These are phyloP conservation scores for Sardinella longiceps DNA, from an alignment of 2,797 vertebrate genomes.

Conservation along the genomic window DNA sequence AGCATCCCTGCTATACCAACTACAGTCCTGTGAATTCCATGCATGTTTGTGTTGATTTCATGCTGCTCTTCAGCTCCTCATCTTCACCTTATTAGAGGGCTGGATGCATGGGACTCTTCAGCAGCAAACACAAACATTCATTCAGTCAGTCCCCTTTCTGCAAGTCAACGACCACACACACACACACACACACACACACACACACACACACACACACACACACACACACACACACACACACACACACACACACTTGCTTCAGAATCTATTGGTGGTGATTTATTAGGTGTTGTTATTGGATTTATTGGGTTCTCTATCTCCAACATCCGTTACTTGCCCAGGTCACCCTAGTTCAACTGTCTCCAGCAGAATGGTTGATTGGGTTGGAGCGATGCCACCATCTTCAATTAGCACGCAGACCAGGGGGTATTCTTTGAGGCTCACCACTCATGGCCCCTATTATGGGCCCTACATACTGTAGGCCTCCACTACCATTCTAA, in stretches of 20 bases:
- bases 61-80: not conserved
- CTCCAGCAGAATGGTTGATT: constrained; percentile 17
- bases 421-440: not conserved
- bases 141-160: not conserved
- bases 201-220: too few relatives aligned
- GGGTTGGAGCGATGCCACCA: not conserved
- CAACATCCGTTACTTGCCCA: not conserved
- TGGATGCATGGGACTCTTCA: not conserved
- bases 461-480: too few relatives aligned
- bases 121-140: not conserved
- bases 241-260: too few relatives aligned
- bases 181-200: too few relatives aligned
- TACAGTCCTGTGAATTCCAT: not conserved
- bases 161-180: not conserved
- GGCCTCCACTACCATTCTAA: not conserved
- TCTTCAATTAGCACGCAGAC: constrained; percentile 11
- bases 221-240: too few relatives aligned
- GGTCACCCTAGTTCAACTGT: not conserved
- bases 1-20: not conserved
- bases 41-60: not conserved
- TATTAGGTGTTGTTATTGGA: constrained; percentile 19
- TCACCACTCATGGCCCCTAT: not conserved
- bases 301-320: constrained; percentile 17
- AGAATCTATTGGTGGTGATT: constrained; percentile 27
- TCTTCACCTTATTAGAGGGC: not conserved